Evolutionary conservation across 2,797 vertebrate species (phyloP), one percentile per base, ranked within the genome.

Genomic region (Anguilla megastoma): DNA sequence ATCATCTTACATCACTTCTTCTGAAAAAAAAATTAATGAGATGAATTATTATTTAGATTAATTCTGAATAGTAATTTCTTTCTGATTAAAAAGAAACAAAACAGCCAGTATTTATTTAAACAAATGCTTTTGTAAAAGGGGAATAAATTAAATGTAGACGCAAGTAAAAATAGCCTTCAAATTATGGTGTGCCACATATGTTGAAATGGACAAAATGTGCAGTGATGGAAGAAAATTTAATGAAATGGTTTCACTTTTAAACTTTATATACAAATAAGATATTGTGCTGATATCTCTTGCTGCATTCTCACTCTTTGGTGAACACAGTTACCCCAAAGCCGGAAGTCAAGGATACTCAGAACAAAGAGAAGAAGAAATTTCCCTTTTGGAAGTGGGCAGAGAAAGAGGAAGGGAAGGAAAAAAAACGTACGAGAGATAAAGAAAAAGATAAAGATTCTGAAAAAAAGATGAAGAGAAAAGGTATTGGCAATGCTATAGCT

Each of bases 401-500:
- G 66, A 79, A 24, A 69, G 36, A 87, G 36, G 14, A 56, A 33
- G 41, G 41, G n/a, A 60, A 86, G 79, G 63, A 69, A 52, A 86
- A 41, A 80, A 58, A 87, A 10, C 36, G 58, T 21, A 54, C 33
- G 83, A 88, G 30, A 48, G 30, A 86, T 60, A 85, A 48, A 71
- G 30, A 86, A 7, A 86, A 30, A 69, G 52, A 63, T 36, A 30
- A 30, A 58, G 41, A 79, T 7, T 52, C 21, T 52, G 33, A 45
- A 12, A 56, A 48, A 58, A 52, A 85, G 41, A 45, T 5, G 16
- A 21, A 58, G n/a, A 63, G 33, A 56, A 54, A 87, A 91, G 88
- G 91, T 90, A 88, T 89, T 89, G 86, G 52, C 85, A 41, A 63
- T 85, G 48, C 30, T 88, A 71, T 69, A 52, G 58, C 50, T 50